Percentiles rank a stretch among this genome's conserved stretches.
Evolutionary conservation across 2,113 vertebrate species (phyloP).

Genomic region (Carlito syrichta): DNA sequence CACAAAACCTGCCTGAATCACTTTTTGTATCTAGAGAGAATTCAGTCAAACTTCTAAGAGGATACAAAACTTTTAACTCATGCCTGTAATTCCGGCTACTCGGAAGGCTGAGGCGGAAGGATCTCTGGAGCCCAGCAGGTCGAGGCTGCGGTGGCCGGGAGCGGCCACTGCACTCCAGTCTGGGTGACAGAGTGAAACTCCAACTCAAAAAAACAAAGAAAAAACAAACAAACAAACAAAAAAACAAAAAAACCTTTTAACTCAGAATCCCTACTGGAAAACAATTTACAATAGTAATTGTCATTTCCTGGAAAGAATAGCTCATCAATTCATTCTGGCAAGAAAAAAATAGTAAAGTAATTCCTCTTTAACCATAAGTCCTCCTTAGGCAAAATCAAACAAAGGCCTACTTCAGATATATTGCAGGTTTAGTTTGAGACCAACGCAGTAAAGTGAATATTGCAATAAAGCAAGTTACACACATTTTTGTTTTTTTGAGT

Average conservation of each 20-base stretch:
- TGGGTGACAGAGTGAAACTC: too few species aligned
- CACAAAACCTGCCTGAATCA: neutral
- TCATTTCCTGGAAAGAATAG: constrained; percentile 58
- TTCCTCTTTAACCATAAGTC: constrained; percentile 20
- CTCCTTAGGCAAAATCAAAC: constrained; percentile 22
- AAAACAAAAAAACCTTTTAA: constrained; percentile 48
- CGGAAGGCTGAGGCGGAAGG: too few species aligned
- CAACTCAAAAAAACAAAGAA: too few species aligned
- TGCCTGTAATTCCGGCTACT: too few species aligned
- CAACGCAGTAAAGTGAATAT: neutral
- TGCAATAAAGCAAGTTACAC: neutral
- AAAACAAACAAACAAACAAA: too few species aligned
- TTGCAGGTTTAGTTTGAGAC: neutral
- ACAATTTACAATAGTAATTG: constrained; percentile 54
- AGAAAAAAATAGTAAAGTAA: neutral
- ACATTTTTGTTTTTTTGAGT: too few species aligned
- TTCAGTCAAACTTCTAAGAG: constrained; percentile 64
- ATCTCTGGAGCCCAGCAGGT: too few species aligned
- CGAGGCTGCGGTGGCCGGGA: too few species aligned
- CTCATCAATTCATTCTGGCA: constrained; percentile 30
- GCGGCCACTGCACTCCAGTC: too few species aligned
- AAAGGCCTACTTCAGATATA: neutral
- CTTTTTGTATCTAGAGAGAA: constrained; percentile 50
- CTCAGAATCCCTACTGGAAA: constrained; percentile 64
- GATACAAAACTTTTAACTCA: constrained; percentile 43